Evolutionary conservation across 1,140 invertebrate genomes (phyloP).

Genomic region (Megalopta genalis): DNA sequence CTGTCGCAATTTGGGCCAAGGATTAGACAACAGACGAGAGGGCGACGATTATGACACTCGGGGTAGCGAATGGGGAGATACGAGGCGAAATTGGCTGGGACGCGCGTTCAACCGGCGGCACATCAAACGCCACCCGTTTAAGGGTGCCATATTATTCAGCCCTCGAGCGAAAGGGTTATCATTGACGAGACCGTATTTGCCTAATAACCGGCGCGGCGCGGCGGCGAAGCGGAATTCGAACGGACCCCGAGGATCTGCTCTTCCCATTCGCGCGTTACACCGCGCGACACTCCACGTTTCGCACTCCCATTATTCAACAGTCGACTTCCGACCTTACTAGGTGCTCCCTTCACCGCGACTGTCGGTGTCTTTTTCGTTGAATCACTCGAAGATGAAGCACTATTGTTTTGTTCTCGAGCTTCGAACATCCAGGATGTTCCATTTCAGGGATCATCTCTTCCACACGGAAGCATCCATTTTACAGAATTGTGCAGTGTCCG

Average conservation of each 20-base stretch:
- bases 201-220: constrained; percentile 67
- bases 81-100: constrained; percentile 65
- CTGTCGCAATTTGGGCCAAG: constrained; percentile 7
- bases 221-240: constrained; percentile 56
- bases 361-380: neutral
- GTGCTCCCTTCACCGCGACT: neutral
- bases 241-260: constrained; percentile 47
- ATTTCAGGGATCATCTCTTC: too few relatives aligned
- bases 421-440: too few relatives aligned
- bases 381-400: neutral
- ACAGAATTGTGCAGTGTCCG: too few relatives aligned
- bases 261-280: constrained; percentile 50
- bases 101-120: constrained; percentile 68
- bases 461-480: too few relatives aligned
- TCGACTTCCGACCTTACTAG: neutral
- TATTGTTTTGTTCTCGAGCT: too few relatives aligned
- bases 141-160: constrained; percentile 71
- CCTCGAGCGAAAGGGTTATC: constrained; percentile 70
- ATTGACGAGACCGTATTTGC: constrained; percentile 68
- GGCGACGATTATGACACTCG: constrained; percentile 64
- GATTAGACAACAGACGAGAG: constrained; percentile 42
- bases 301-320: neutral
- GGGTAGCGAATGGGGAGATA: constrained; percentile 11
- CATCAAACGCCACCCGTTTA: constrained; percentile 72
- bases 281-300: constrained; percentile 6